Percentiles rank a stretch among this genome's conserved stretches.
phyloP scores from a whole-genome alignment of 1,140 invertebrate genomes.

The Cyclina sinensis region DNA sequence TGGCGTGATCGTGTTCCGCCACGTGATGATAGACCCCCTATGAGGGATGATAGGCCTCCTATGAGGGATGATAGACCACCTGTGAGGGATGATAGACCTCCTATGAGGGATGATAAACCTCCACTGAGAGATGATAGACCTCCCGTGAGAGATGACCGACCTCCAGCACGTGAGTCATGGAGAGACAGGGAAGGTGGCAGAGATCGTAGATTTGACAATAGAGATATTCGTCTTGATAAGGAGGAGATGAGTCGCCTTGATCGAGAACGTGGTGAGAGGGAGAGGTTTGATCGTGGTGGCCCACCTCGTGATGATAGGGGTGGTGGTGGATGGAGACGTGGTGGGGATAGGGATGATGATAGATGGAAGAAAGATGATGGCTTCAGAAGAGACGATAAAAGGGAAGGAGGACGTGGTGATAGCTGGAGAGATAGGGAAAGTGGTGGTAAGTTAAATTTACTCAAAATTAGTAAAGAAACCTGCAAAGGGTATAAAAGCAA shows the following conservation, averaged over 20 bases:
- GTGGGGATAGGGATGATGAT: conserved; percentile 55
- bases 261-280: conserved; percentile 33
- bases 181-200: conserved; percentile 44
- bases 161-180: conserved; percentile 50
- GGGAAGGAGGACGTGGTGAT: conserved; percentile 47
- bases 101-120: conserved; percentile 45
- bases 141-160: conserved; percentile 48
- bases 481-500: too few species aligned
- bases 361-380: conserved; percentile 43
- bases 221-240: conserved; percentile 61
- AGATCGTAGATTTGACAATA: conserved; percentile 65
- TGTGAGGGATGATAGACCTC: conserved; percentile 24
- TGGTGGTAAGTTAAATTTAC: not conserved
- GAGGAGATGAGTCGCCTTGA: conserved; percentile 60
- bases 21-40: conserved; percentile 36
- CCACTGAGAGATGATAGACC: conserved; percentile 14
- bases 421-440: conserved; percentile 38
- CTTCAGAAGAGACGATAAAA: conserved; percentile 27
- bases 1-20: conserved; percentile 50
- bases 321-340: conserved; percentile 62
- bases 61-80: not conserved
- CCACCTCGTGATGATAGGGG: conserved; percentile 57
- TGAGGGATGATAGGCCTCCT: conserved; percentile 43
- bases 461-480: too few species aligned
- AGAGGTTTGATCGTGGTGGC: not conserved